Conservation (phyloP, 2,888 invertebrate genomes). For the Chrysolina haemoptera region DNA sequence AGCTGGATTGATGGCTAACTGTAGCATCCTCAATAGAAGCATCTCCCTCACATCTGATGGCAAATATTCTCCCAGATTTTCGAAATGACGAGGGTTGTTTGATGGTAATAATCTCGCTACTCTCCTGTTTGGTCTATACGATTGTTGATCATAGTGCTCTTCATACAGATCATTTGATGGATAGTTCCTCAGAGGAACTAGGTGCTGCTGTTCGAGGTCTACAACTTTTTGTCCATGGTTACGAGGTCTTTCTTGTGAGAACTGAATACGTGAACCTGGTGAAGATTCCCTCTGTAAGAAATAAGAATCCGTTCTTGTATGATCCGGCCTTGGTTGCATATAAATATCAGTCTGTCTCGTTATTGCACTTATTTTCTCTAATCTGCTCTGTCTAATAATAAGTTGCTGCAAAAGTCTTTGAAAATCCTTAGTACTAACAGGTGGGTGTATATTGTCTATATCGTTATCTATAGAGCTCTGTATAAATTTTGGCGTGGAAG, state of each 20-base stretch:
- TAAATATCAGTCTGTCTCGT: conserved; percentile 56
- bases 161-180: conserved; percentile 46
- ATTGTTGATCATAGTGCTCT: conserved; percentile 56
- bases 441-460: conserved; percentile 77
- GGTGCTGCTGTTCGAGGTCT: conserved; percentile 41
- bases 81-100: conserved; percentile 44
- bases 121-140: conserved; percentile 62
- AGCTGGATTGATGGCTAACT: conserved; percentile 80
- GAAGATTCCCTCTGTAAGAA: conserved; percentile 49
- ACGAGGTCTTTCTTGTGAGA: conserved; percentile 39
- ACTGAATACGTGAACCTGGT: conserved; percentile 5
- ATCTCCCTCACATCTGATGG: conserved; percentile 82
- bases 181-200: conserved; percentile 42
- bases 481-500: conserved; percentile 53
- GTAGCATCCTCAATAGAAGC: conserved; percentile 80
- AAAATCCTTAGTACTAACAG: conserved; percentile 81
- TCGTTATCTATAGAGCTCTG: conserved; percentile 66
- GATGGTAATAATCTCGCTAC: conserved; percentile 61
- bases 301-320: conserved; percentile 49
- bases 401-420: conserved; percentile 78
- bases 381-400: conserved; percentile 75
- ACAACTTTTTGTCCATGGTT: conserved; percentile 38
- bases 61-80: conserved; percentile 73
- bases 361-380: conserved; percentile 73
- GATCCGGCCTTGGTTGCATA: conserved; percentile 39